Evolutionary conservation across 2,797 vertebrate species (phyloP).

Genomic region (Cyclopterus lumpus): DNA sequence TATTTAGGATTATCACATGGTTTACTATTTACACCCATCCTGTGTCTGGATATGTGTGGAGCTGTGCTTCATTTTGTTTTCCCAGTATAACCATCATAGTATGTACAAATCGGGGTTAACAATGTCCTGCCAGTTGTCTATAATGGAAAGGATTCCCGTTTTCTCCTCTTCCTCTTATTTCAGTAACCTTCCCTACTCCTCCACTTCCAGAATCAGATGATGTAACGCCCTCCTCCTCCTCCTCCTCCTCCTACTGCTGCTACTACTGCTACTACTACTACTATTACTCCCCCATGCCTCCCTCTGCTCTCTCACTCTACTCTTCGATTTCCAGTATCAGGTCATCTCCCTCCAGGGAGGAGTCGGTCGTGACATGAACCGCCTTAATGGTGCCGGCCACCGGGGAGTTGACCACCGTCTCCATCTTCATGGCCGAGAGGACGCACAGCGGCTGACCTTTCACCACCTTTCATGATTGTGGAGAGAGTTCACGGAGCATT

Average conservation of each 20-base stretch:
- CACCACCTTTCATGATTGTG: constrained; percentile 75
- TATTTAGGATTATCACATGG: background rate
- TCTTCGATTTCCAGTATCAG: constrained; percentile 91
- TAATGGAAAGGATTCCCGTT: background rate
- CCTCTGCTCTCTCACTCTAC: constrained; percentile 33
- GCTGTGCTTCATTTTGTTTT: constrained; percentile 16
- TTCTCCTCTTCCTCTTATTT: background rate
- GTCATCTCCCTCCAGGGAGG: constrained; percentile 92
- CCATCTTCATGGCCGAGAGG: constrained; percentile 98
- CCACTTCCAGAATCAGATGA: constrained; percentile 43
- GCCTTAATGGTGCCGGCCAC: constrained; percentile 85
- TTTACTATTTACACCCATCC: constrained; percentile 13
- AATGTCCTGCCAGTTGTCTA: constrained; percentile 7
- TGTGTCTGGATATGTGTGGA: constrained; percentile 22
- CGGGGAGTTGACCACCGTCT: constrained; percentile 94
- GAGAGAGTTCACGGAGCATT: constrained; percentile 30
- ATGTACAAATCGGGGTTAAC: constrained; percentile 34
- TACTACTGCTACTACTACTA: background rate
- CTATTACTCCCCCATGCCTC: background rate
- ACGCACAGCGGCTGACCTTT: constrained; percentile 95
- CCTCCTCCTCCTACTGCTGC: background rate
- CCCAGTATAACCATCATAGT: constrained; percentile 9
- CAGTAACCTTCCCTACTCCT: background rate
- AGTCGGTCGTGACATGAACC: constrained; percentile 84
- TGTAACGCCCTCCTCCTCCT: too few species aligned